These are phyloP conservation scores for Mizuhopecten yessoensis DNA, from an alignment of 1,140 invertebrate genomes.

Conservation along the genomic window DNA sequence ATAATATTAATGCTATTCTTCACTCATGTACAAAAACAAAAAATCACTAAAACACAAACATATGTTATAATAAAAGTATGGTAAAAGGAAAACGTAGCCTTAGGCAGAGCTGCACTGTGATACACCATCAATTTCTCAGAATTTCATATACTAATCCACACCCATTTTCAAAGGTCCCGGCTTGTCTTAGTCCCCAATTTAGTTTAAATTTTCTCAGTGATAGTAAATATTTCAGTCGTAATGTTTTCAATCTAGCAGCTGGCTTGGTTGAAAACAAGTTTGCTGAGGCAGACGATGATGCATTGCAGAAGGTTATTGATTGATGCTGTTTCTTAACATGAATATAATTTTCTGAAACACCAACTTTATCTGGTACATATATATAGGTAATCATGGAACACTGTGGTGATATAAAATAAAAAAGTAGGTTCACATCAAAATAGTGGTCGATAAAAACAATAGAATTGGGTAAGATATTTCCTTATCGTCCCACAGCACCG, in stretches of 20 bases:
- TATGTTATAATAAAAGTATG: no score
- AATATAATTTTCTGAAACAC: background rate
- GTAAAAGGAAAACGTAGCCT: no score
- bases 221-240: background rate
- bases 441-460: background rate
- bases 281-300: background rate
- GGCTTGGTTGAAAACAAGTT: background rate
- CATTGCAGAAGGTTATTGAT: slow-evolving; percentile 16
- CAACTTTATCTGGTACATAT: background rate
- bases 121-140: no score
- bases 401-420: background rate
- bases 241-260: background rate
- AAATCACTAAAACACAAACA: no score
- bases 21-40: no score
- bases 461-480: background rate
- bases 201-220: background rate
- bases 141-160: no score
- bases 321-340: background rate
- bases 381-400: background rate
- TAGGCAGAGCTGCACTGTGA: no score
- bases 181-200: background rate
- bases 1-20: no score
- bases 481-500: background rate
- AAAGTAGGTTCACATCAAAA: background rate
- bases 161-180: no score